phyloP scores from a whole-genome alignment of 2,113 vertebrate genomes.

The Muntiacus reevesi region DNA sequence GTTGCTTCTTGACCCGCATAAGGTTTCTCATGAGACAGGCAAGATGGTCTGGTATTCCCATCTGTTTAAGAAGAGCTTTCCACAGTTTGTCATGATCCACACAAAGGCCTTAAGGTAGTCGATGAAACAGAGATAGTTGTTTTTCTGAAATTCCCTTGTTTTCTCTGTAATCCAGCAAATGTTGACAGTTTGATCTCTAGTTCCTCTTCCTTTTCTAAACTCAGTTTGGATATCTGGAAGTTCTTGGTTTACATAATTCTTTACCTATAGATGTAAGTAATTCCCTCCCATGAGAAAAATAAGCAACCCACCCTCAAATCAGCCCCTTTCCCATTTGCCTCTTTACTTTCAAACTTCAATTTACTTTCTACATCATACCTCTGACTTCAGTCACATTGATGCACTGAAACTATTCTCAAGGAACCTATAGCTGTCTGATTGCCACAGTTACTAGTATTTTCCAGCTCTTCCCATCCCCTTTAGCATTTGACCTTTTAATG shows the following conservation, averaged over 20 bases:
- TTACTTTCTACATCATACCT: neutral
- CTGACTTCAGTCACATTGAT: neutral
- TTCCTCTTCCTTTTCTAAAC: neutral
- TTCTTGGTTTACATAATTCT: neutral
- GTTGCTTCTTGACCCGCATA: neutral
- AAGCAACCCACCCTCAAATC: neutral
- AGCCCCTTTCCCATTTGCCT: neutral
- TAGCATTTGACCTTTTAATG: neutral
- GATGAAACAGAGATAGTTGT: neutral
- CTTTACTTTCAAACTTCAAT: neutral
- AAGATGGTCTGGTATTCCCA: neutral
- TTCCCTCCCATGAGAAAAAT: neutral
- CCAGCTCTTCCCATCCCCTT: too few species aligned
- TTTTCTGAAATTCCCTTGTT: neutral
- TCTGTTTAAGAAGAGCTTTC: neutral
- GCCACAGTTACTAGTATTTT: neutral
- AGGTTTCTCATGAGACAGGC: neutral
- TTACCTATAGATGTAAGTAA: neutral
- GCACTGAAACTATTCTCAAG: neutral
- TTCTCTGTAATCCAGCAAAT: neutral
- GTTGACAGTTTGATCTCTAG: neutral
- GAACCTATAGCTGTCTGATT: neutral
- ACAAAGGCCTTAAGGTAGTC: neutral
- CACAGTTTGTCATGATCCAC: neutral
- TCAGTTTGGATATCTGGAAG: neutral